A percentile compares a stretch with the other conserved stretches of the same genome.
phyloP scores from a whole-genome alignment of 2,113 vertebrate genomes.

The Plotosus lineatus region DNA sequence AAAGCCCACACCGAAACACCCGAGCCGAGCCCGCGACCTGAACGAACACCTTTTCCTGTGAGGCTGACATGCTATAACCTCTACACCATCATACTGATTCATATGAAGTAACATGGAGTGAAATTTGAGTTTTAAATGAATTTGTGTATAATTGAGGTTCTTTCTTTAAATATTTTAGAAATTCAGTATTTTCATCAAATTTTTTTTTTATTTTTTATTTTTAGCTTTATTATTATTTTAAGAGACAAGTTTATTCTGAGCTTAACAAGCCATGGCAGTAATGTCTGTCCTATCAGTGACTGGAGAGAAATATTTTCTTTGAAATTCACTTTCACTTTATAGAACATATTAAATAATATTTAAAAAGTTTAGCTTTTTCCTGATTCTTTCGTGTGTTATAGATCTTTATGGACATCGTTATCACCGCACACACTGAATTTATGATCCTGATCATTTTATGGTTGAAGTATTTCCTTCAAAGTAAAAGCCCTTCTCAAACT shows the following conservation, averaged over 20 bases:
- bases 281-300: conserved; percentile 4
- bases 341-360: conserved; percentile 38
- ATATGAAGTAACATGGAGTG: neutral
- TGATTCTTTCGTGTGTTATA: neutral
- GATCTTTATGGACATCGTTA: neutral
- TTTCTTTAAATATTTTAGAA: neutral
- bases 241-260: neutral
- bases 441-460: neutral
- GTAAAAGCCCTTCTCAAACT: conserved; percentile 32
- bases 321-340: conserved; percentile 26
- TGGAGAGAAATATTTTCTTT: conserved; percentile 18
- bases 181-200: neutral
- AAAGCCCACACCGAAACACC: no score
- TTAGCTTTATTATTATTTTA: neutral
- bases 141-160: neutral
- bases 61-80: no score
- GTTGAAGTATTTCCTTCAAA: conserved; percentile 2
- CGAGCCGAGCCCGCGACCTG: no score
- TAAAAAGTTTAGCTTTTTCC: neutral
- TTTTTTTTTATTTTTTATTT: neutral
- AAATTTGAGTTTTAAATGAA: neutral
- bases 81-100: neutral
- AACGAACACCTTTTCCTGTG: no score
- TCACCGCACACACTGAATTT: neutral
- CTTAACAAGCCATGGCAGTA: neutral